A percentile compares a stretch with the other conserved stretches of the same genome.
Evolutionary conservation across 2,113 vertebrate genomes (phyloP).

Genomic region (Pithys albifrons): DNA sequence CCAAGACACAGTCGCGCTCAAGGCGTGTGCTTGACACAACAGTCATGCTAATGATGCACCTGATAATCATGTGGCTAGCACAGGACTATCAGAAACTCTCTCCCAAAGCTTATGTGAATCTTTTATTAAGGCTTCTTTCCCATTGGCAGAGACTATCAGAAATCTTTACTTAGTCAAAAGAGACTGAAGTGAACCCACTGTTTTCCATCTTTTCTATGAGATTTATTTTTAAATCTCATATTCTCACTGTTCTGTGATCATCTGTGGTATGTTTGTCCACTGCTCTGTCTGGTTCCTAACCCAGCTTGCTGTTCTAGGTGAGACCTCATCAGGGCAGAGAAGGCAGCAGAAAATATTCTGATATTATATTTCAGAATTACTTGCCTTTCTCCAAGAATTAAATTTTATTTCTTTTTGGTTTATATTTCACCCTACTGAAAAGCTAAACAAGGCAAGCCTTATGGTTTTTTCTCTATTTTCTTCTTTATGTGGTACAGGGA

Average conservation of each 20-base stretch:
- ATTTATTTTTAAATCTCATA: not conserved
- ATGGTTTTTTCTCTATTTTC: not conserved
- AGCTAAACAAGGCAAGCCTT: not conserved
- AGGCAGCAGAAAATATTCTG: not conserved
- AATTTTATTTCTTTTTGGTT: not conserved
- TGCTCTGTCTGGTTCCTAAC: not conserved
- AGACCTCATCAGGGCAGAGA: not conserved
- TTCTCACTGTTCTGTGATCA: not conserved
- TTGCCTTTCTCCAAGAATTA: not conserved
- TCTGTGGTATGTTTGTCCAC: not conserved
- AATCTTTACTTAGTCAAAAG: not conserved
- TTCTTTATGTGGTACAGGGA: not conserved
- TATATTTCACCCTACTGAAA: not conserved
- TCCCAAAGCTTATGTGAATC: not conserved
- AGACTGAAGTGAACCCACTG: not conserved
- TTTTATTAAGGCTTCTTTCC: not conserved
- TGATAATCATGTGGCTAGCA: not conserved
- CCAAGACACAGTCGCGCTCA: too few species aligned
- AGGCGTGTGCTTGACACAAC: not conserved
- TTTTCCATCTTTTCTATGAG: not conserved
- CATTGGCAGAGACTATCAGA: not conserved
- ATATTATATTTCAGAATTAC: not conserved
- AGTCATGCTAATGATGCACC: not conserved
- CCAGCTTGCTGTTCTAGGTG: not conserved
- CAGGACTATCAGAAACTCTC: not conserved